phyloP scores from a whole-genome alignment of 2,888 invertebrate genomes.

The Amiota communis region DNA sequence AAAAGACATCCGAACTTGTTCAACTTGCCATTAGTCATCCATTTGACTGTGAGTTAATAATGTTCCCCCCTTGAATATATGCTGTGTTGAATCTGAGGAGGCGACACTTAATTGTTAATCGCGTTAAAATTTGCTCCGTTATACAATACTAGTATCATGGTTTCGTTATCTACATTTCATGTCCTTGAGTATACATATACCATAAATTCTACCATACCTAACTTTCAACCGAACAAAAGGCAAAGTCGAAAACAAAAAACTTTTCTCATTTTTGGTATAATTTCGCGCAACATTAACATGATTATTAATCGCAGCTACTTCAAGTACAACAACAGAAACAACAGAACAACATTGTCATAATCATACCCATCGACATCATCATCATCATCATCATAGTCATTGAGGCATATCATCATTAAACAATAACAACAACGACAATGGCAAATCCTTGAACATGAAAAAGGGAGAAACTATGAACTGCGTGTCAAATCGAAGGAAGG shows the following conservation, averaged over 20 bases:
- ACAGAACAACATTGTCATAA: not conserved
- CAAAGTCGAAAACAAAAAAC: conserved; percentile 45
- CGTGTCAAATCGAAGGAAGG: not conserved
- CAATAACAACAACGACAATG: not conserved
- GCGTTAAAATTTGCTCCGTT: conserved; percentile 31
- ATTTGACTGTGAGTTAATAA: no score
- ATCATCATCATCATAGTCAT: not conserved
- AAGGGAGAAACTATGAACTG: not conserved
- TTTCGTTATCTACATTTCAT: not conserved
- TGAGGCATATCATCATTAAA: not conserved
- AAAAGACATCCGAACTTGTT: conserved; percentile 41
- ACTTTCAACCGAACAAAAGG: not conserved
- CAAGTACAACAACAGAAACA: conserved; percentile 14
- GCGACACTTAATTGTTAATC: conserved; percentile 33
- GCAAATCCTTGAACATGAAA: not conserved
- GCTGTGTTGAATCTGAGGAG: no score
- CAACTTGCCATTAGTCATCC: conserved; percentile 48
- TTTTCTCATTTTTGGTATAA: conserved; percentile 61
- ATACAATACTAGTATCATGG: not conserved
- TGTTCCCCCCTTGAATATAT: no score
- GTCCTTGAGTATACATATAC: not conserved
- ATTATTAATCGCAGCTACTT: conserved; percentile 59
- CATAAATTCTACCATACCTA: conserved; percentile 13
- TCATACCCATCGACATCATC: not conserved
- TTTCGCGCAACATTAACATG: conserved; percentile 64